phyloP scores from a whole-genome alignment of 2,888 invertebrate genomes.

The Toxonevra muliebris region DNA sequence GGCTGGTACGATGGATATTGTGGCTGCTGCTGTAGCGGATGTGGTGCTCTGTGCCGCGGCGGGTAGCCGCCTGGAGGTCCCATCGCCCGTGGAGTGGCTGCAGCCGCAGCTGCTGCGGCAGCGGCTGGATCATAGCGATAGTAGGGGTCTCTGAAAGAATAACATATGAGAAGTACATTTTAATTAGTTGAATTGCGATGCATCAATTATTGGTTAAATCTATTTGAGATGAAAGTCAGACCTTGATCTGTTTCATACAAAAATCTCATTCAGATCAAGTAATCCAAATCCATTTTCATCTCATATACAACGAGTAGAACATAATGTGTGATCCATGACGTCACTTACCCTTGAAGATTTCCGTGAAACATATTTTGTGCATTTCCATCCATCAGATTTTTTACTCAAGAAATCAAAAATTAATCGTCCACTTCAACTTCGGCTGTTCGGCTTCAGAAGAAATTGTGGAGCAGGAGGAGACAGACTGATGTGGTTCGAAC shows the following conservation, averaged over 20 bases:
- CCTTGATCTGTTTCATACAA: background rate
- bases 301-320: background rate
- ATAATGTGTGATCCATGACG: background rate
- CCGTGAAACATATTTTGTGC: slow-evolving; percentile 69
- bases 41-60: slow-evolving; percentile 71
- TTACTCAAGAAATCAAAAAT: slow-evolving; percentile 28
- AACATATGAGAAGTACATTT: background rate
- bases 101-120: slow-evolving; percentile 64
- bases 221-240: no score
- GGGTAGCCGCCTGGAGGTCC: slow-evolving; percentile 70
- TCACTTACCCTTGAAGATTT: slow-evolving; percentile 68
- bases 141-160: slow-evolving; percentile 62
- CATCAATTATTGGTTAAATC: no score
- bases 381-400: slow-evolving; percentile 67
- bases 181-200: background rate
- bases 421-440: slow-evolving; percentile 16
- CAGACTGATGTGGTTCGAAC: background rate
- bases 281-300: background rate
- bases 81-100: slow-evolving; percentile 69
- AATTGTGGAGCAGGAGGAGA: background rate
- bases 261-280: background rate
- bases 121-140: slow-evolving; percentile 67
- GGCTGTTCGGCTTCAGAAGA: background rate
- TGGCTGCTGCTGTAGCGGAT: slow-evolving; percentile 70
- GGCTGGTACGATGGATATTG: slow-evolving; percentile 73